These are phyloP conservation scores for Labeo rohita DNA, from an alignment of 2,113 vertebrate genomes.

Conservation along the genomic window DNA sequence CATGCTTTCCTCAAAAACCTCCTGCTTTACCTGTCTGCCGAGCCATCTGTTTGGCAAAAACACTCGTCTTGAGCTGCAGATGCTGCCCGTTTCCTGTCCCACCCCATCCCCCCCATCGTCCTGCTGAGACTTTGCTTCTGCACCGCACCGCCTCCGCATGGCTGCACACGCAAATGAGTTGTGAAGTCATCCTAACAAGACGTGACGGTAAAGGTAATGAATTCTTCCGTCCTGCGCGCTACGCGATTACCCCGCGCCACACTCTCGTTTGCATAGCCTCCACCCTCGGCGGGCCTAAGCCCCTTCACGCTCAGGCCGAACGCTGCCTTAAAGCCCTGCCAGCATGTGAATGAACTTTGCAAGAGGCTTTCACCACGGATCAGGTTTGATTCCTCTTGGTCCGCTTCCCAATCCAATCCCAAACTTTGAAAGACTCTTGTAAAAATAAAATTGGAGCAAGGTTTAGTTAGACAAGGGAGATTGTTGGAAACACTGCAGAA, in stretches of 20 bases:
- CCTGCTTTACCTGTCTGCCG: not conserved
- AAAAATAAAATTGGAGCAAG: too few species aligned
- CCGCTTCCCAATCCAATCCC: slow-evolving; percentile 7
- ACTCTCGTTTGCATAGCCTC: slow-evolving; percentile 15
- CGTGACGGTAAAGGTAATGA: slow-evolving; percentile 37
- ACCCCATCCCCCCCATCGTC: not conserved
- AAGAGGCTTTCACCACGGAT: slow-evolving; percentile 13
- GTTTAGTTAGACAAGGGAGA: not conserved
- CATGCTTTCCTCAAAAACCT: not conserved
- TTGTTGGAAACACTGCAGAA: not conserved
- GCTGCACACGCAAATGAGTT: slow-evolving; percentile 41
- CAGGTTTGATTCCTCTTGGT: slow-evolving; percentile 16
- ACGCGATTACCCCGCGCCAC: not conserved
- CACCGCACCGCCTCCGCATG: slow-evolving; percentile 23
- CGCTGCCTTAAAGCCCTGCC: not conserved
- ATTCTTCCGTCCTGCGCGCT: not conserved
- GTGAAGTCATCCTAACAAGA: slow-evolving; percentile 35
- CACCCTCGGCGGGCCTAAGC: not conserved
- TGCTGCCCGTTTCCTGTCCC: not conserved
- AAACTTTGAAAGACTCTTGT: not conserved
- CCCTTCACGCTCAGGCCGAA: not conserved
- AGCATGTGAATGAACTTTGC: not conserved
- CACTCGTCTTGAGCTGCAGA: slow-evolving; percentile 5
- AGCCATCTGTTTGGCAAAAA: slow-evolving; percentile 30
- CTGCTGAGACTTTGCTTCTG: slow-evolving; percentile 16